These are phyloP conservation scores for Tichodroma muraria DNA, from an alignment of 2,113 vertebrate genomes.

Conservation along the genomic window DNA sequence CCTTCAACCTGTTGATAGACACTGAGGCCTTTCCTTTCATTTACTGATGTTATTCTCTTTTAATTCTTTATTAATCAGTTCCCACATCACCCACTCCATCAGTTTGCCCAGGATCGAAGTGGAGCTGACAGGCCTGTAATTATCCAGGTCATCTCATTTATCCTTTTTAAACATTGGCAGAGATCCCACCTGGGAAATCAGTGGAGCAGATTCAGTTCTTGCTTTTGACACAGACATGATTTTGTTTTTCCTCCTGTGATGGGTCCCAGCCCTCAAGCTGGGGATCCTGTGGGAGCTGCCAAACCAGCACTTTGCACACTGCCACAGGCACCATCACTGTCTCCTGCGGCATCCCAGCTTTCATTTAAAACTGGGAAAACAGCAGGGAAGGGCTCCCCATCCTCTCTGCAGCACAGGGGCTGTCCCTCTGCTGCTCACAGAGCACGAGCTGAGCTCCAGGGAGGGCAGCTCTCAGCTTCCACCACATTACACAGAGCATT, in stretches of 20 bases:
- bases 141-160: conserved; percentile 40
- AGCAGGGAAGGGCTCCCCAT: background rate
- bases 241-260: background rate
- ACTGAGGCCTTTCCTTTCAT: background rate
- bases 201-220: background rate
- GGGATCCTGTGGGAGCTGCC: background rate
- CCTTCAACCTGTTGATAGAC: background rate
- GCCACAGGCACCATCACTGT: background rate
- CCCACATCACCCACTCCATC: conserved; percentile 23
- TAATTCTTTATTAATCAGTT: conserved; percentile 32
- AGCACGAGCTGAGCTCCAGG: background rate
- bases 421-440: background rate
- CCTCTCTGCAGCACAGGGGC: background rate
- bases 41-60: conserved; percentile 16
- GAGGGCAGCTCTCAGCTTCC: background rate
- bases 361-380: background rate
- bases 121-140: conserved; percentile 40
- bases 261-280: background rate
- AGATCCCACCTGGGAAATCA: conserved; percentile 37
- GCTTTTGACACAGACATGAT: background rate
- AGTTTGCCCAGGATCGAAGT: background rate
- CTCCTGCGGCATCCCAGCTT: background rate
- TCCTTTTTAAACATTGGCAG: background rate
- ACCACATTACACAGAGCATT: no score
- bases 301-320: background rate